Evolutionary conservation across 2,797 vertebrate species (phyloP), one percentile per base, ranked within the genome.

Genomic region (Pseudotriccus pelzelni): DNA sequence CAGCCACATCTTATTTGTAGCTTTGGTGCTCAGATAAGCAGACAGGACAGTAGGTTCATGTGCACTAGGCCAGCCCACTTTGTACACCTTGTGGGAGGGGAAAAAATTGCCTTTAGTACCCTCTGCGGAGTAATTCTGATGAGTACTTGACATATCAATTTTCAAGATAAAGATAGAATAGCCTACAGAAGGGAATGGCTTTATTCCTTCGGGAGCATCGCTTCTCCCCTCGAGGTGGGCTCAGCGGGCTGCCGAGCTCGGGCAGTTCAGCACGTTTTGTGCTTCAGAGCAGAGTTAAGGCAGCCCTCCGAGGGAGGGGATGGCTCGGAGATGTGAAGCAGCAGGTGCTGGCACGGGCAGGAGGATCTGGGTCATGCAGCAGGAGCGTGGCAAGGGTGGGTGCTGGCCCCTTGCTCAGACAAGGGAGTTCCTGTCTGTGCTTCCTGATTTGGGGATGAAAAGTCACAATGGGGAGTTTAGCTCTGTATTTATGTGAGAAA

Each of bases 221-320:
- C 28, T 39, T 37, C 53, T 67, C 3, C 20, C 32, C 17, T 28
- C 18, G 30, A 85, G 30, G 24, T n/a, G 44, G 32, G 3, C 46
- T 75, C 32, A 2, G 62, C 1, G 0, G 58, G 67, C 58, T 69
- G 85, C 62, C 0, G 3, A 7, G 30, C 39, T 20, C 0, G 0
- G n/a, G 30, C 58, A 66, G 47, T 14, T 25, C 21, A 9, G 43
- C 30, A 14, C 1, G 0, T 28, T 18, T 27, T 19, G 46, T 80
- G 22, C 46, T 58, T 50, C 20, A 10, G 1, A 0, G 18, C 36
- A 39, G 50, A 50, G 68, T 13, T 41, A 1, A 23, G 52, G 10
- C 50, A 60, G 39, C 46, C 63, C 41, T 28, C 30, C 0, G 0
- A 30, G 28, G 47, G 58, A 39, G 32, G 3, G 21, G 23, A 3